A percentile compares a stretch with the other conserved stretches of the same genome.
These are phyloP conservation scores for Caenorhabditis sp. DNA, from an alignment of 2,888 invertebrate species.

Conservation along the genomic window DNA sequence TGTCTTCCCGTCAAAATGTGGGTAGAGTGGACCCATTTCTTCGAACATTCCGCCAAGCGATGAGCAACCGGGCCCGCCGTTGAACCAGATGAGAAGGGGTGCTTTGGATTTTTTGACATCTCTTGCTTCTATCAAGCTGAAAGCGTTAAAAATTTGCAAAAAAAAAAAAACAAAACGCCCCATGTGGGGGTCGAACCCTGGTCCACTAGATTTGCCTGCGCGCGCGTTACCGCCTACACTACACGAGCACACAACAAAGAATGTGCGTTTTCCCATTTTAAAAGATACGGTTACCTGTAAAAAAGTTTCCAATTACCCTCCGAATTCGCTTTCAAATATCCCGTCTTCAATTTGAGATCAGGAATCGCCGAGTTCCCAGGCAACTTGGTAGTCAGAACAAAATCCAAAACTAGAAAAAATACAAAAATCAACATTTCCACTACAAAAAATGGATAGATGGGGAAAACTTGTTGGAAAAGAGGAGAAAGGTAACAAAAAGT, in stretches of 20 bases:
- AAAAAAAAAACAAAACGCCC: background rate
- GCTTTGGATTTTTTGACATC: conserved; percentile 67
- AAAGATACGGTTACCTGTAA: conserved; percentile 6
- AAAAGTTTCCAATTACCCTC: conserved; percentile 29
- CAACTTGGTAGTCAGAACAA: background rate
- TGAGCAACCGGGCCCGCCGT: conserved; percentile 71
- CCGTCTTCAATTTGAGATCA: conserved; percentile 72
- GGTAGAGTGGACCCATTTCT: conserved; percentile 45
- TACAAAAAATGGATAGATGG: no score
- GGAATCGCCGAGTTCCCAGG: background rate
- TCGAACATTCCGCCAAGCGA: conserved; percentile 47
- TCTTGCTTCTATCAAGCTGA: conserved; percentile 71
- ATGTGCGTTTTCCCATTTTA: background rate
- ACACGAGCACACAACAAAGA: background rate
- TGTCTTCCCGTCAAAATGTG: conserved; percentile 42
- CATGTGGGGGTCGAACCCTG: background rate
- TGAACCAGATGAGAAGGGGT: conserved; percentile 73
- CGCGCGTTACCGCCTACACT: background rate
- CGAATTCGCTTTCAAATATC: conserved; percentile 71
- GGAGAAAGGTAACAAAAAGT: no score
- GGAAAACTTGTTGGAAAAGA: no score
- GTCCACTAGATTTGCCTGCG: no score
- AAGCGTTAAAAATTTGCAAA: background rate
- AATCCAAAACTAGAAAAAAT: background rate
- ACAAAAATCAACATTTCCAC: no score